Evolutionary conservation across 2,888 invertebrate genomes (phyloP), one percentile per base, ranked within the genome.

Genomic region (Rhaphigaster nebulosa): DNA sequence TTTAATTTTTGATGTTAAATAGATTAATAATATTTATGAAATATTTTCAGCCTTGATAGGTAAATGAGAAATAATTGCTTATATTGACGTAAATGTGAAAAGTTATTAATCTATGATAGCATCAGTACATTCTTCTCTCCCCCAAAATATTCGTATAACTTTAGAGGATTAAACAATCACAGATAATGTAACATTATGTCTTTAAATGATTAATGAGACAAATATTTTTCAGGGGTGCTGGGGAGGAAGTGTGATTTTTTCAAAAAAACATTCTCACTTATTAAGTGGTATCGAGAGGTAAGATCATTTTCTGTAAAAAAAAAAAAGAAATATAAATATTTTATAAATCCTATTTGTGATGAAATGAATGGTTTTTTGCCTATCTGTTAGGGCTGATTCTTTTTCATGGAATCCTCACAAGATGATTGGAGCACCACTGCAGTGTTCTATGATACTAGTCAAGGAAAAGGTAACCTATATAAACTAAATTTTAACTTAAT

Each of bases 341-440:
- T 41, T 38, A n/a, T 84, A 3, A 20, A 20, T 80, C 10, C 50
- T 87, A 10, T 41, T 87, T 34, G 18, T 54, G 4, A 89, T 45
- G 50, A 38, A 34, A 29, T 26, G 1, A 29, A 65, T 60, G 20
- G 13, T 15, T 10, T 45, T 90, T 90, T 88, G 88, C 90, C 88
- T 90, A 52, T 65, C 65, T 94, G 94, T 34, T 93, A 96, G 97
- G 93, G 96, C 96, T 0, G 95, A 97, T 93, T 97, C 97, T 0
- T 94, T 97, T 92, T 95, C 97, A 0, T 98, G 97, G 97, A 97
- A 98, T 94, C 97, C 97, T 0, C 98, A 98, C 94, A 98, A 98
- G 93, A 96, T 97, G 95, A 94, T 96, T 23, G 97, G 97, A 13
- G 96, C 96, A 0, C 97, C 97, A 0, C 94, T 97, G 54, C 97